Base-by-base conservation (phyloP, 2,113 vertebrate species). In the Antechinus stuartii region DNA sequence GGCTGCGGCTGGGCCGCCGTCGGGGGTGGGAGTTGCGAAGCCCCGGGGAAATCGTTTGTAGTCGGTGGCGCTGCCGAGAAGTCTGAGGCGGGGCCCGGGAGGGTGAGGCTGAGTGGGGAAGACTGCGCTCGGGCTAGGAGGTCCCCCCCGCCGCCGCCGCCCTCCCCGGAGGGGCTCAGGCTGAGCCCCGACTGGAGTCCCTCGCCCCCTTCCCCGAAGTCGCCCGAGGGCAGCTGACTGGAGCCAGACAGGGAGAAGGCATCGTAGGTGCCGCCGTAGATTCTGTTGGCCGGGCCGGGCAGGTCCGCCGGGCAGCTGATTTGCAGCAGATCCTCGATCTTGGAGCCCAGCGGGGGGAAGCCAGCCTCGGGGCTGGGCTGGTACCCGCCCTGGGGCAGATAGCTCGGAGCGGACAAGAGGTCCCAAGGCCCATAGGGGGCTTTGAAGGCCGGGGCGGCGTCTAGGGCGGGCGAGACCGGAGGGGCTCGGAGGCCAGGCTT, bases 391-490 rank as follows among this genome's bases (percentile, higher is more conserved):
- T 97, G 97, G 0, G 99, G 16, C 54, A 99, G 99, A 96, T 99
- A 92, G 97, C 98, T 99, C 57, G 91, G 94, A 92, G 99, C 99
- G 24, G 97, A 97, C 49, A 99, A 93, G 0, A 99, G 96, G 10
- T 99, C 99, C 99, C 99, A 99, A 93, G 99, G 99, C 22, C 99
- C 98, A 8, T 99, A 99, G 93, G 99, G 96, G 90, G 98, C 99
- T 90, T 99, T 99, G 90, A 99, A 99, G 54, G 98, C 98, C 93
- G 99, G 99, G 89, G 99, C 98, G 96, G 99, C 98, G 47, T 99
- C 99, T 96, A 99, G 98, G 2, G 99, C 97, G 0, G 99, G 99
- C 8, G 99, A 99, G 24, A 97, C 97, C 0, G 98, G 68, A 50
- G 98, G 97, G 2, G 98, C 97, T 53, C 98, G 93, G 55, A 97